Evolutionary conservation across 2,888 invertebrate species (phyloP), one percentile per base, ranked within the genome.

Genomic region (Pollenia labialis): DNA sequence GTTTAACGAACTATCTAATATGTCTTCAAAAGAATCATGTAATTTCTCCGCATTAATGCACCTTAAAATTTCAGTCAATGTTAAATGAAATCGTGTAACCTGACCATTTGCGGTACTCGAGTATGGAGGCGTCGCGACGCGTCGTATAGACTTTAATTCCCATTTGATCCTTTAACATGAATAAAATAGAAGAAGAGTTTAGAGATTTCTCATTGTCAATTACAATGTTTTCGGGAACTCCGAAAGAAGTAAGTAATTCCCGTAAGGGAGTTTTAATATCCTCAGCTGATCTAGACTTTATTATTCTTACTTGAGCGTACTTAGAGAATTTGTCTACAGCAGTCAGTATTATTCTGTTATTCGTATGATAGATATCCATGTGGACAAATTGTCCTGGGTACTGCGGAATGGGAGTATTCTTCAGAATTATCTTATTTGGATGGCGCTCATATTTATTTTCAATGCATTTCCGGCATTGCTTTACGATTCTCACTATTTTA

Each of bases 361-460:
- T 56, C 7, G 56, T 56, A 23, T 56, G 23, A 56, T 23, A 56
- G 4, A 40, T 4, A 40, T 58, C 40, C 12, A 58, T 14, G 40
- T 58, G 40, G 14, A 58, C 58, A 14, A 56, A 23, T 56, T 56
- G 56, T 23, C 56, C 56, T 56, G 56, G 56, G 56, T 56, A 56
- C 23, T 56, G 56, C 23, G 56, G 50, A 32, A 69, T 69, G 12
- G 46, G 48, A n/a, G 50, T 56, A 23, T 18, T 10, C 23, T 56
- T 56, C 56, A 56, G 10, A 23, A 56, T 6, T 23, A 23, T 18
- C 7, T 56, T 56, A 23, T 56, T 56, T 18, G 56, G n/a, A n/a
- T n/a, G n/a, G n/a, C n/a, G n/a, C n/a, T n/a, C n/a, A n/a, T n/a
- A n/a, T n/a, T n/a, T n/a, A 23, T 23, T 23, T 23, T 23, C 23